Conservation (phyloP, 2,113 vertebrate species). For the Peromyscus maniculatus region DNA sequence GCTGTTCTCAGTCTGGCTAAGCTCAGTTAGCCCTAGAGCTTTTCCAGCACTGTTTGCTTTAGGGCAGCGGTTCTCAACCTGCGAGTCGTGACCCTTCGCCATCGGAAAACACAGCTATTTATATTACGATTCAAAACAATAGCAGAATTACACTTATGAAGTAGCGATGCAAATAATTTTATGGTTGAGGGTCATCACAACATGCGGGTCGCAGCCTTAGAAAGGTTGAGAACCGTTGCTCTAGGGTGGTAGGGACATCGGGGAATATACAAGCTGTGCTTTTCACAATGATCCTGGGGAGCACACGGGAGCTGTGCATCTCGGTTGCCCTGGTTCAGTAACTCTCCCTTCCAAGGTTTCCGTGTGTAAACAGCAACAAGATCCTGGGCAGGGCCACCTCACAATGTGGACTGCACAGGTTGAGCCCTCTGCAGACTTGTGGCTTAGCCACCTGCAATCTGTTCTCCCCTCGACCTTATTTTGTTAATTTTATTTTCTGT, state of each 20-base stretch:
- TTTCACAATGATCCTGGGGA: neutral
- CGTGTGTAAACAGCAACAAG: rapidly evolving
- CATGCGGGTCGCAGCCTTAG: neutral
- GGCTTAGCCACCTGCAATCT: neutral
- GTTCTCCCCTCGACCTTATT: neutral
- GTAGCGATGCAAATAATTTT: neutral
- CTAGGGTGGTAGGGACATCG: neutral
- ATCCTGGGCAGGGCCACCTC: neutral
- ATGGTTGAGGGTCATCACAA: neutral
- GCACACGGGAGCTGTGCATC: neutral
- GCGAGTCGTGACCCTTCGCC: neutral
- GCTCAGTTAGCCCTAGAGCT: neutral
- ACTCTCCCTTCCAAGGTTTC: neutral
- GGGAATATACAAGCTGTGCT: neutral
- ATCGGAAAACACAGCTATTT: neutral
- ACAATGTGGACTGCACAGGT: neutral
- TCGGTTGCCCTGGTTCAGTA: neutral
- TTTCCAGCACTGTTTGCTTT: neutral
- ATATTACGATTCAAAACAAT: neutral
- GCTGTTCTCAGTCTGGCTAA: neutral
- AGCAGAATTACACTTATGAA: neutral
- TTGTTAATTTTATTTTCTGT: conserved; percentile 2
- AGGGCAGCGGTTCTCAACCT: neutral
- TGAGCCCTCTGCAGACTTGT: neutral
- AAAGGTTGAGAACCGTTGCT: neutral